A percentile compares a stretch with the other conserved stretches of the same genome.
Conservation (phyloP, 2,888 invertebrate genomes). For the Epistrophella euchroma region DNA sequence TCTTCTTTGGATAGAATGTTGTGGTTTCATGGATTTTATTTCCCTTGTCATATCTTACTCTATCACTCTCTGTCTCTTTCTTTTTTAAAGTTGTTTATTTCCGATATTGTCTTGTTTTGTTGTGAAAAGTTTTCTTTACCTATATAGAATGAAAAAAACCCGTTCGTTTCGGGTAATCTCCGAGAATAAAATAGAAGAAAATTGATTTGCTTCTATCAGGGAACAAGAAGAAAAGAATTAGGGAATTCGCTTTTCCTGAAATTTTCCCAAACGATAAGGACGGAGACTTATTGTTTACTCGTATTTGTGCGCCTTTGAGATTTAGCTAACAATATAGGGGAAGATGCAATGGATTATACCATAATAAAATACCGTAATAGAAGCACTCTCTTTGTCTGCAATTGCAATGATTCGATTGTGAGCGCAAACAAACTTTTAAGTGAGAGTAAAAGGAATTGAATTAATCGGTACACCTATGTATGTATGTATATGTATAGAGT, state of each 20-base stretch:
- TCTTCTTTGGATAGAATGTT: not conserved
- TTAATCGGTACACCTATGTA: not conserved
- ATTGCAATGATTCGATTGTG: conserved; percentile 42
- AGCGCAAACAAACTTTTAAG: conserved; percentile 32
- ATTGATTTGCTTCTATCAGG: conserved; percentile 81
- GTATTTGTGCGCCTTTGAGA: conserved; percentile 27
- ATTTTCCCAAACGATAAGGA: not conserved
- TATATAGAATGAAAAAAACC: conserved; percentile 7
- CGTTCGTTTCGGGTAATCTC: conserved; percentile 79
- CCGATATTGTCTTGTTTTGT: conserved; percentile 59
- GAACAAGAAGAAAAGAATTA: conserved; percentile 65
- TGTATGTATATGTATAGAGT: not conserved
- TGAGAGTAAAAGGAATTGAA: conserved; percentile 1
- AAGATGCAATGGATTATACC: conserved; percentile 9
- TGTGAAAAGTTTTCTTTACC: conserved; percentile 46
- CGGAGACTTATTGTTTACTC: not conserved
- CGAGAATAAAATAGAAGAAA: conserved; percentile 76
- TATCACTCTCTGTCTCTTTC: not conserved
- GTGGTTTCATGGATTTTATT: conserved; percentile 47
- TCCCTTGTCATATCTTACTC: not conserved
- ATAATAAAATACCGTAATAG: conserved; percentile 1
- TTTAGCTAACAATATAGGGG: not conserved
- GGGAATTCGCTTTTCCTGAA: conserved; percentile 56
- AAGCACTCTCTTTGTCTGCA: conserved; percentile 42
- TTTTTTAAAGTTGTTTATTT: conserved; percentile 49